Conservation (phyloP, 2,797 vertebrate species). For the Paedocypris micromegethes region DNA sequence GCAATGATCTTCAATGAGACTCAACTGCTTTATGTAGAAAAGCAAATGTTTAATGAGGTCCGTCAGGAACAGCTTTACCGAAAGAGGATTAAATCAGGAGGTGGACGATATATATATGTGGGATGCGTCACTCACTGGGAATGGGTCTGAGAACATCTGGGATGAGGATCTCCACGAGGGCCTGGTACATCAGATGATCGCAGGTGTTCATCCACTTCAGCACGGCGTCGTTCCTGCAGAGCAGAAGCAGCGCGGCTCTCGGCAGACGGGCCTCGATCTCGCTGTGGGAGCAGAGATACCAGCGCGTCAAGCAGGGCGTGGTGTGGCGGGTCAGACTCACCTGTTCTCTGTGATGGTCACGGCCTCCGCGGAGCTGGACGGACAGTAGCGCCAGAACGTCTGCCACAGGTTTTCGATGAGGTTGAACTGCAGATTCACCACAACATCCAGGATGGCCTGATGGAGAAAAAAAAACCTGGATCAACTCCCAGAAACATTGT, state of each 20-base stretch:
- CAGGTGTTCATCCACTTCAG: slow-evolving; percentile 96
- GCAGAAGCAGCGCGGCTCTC: slow-evolving; percentile 73
- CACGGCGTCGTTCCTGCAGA: slow-evolving; percentile 85
- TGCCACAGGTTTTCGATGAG: slow-evolving; percentile 97
- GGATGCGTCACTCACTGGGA: slow-evolving; percentile 79
- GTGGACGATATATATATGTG: neutral
- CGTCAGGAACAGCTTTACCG: too few relatives aligned
- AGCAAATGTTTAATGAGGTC: too few relatives aligned
- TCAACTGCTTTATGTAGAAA: too few relatives aligned
- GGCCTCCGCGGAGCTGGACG: slow-evolving; percentile 74
- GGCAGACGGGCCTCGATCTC: slow-evolving; percentile 81
- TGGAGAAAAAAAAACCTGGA: too few relatives aligned
- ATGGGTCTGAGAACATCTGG: slow-evolving; percentile 96
- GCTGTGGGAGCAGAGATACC: slow-evolving; percentile 40
- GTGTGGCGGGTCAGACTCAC: slow-evolving; percentile 43
- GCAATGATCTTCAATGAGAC: too few relatives aligned
- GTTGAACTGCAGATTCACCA: slow-evolving; percentile 94
- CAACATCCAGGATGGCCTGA: slow-evolving; percentile 90
- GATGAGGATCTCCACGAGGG: slow-evolving; percentile 95
- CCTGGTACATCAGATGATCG: slow-evolving; percentile 96
- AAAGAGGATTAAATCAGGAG: neutral
- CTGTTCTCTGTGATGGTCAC: slow-evolving; percentile 74
- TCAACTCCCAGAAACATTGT: too few relatives aligned
- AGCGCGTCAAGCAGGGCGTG: too few relatives aligned
- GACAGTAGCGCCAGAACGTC: slow-evolving; percentile 91